phyloP scores from a whole-genome alignment of 1,140 invertebrate genomes.

The Atopsyche davidsoni region DNA sequence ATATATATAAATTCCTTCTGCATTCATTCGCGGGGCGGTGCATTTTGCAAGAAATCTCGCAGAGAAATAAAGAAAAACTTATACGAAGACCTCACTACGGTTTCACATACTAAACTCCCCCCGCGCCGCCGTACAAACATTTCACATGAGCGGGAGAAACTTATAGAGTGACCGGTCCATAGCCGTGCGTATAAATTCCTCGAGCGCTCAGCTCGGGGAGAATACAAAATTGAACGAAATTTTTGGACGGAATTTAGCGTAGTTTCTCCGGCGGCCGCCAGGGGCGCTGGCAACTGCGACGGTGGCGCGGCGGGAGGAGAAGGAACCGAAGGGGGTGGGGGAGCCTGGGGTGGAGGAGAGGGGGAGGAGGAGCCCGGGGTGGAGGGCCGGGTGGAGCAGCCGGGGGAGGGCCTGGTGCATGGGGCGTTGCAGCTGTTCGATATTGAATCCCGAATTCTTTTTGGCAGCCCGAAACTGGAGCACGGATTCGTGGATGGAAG shows the following conservation, averaged over 20 bases:
- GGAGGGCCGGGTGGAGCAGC: constrained; percentile 7
- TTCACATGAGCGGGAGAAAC: no score
- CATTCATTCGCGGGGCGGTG: no score
- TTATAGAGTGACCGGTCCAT: no score
- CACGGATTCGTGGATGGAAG: neutral
- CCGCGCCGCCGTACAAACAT: neutral
- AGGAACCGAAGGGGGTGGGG: constrained; percentile 12
- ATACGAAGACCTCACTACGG: no score
- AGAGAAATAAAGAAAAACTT: no score
- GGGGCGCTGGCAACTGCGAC: constrained; percentile 22
- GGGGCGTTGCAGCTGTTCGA: constrained; percentile 29
- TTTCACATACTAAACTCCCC: no score
- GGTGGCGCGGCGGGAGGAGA: constrained; percentile 14
- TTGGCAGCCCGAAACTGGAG: constrained; percentile 20
- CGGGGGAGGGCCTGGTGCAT: constrained; percentile 24
- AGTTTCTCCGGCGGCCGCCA: constrained; percentile 26
- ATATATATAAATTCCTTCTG: no score
- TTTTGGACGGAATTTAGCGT: constrained; percentile 22
- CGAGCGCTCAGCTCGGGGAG: constrained; percentile 3
- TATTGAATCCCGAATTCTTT: constrained; percentile 26
- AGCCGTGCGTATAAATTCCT: no score
- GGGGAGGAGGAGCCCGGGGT: constrained; percentile 5
- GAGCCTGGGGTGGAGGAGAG: constrained; percentile 10
- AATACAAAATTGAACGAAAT: constrained; percentile 7
- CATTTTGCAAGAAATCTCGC: no score